Evolutionary conservation across 2,113 vertebrate species (phyloP), one percentile per base, ranked within the genome.

Genomic region (Excalfactoria chinensis): DNA sequence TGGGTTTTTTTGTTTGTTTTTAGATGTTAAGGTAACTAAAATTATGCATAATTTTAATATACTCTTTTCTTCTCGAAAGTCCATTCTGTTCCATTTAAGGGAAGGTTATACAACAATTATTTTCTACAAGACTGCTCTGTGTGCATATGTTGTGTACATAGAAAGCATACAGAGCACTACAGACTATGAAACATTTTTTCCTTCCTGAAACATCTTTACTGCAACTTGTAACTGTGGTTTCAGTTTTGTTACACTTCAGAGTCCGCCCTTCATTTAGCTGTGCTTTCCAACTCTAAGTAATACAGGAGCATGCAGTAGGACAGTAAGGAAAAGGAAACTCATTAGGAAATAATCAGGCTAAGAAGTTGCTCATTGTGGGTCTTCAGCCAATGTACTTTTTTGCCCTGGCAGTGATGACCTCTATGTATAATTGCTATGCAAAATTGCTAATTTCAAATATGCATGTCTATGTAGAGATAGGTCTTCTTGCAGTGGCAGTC

Each of bases 271-370:
- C 41, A 56, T 73, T 85, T 73, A 77, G 34, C 8, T 28, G 10
- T 62, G 32, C 58, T 83, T 88, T 77, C 74, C 63, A 83, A 35
- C 25, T 63, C 17, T 30, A 79, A 58, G 59, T 71, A 64, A 83
- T 46, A 46, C 40, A 72, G 9, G 43, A 68, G 84, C 13, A 4
- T 85, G 35, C 22, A 73, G 76, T 69, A 79, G 13, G 41, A 37
- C 68, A 63, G 56, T 5, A 7, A 83, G 41, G 26, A 86, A 70
- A 88, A 55, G 83, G 59, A 89, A 89, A 66, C 66, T 43, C 3
- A 2, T 16, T 48, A 18, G 49, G 43, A 83, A 74, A 13, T 51
- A 75, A 84, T 60, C 44, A 88, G 58, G n/a, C 13, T 56, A 75
- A 82, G 30, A 35, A 48, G 44, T 72, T 74, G 34, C 23, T 89